These are phyloP conservation scores for Theropithecus gelada DNA, from an alignment of 2,113 vertebrate genomes.

Conservation along the genomic window DNA sequence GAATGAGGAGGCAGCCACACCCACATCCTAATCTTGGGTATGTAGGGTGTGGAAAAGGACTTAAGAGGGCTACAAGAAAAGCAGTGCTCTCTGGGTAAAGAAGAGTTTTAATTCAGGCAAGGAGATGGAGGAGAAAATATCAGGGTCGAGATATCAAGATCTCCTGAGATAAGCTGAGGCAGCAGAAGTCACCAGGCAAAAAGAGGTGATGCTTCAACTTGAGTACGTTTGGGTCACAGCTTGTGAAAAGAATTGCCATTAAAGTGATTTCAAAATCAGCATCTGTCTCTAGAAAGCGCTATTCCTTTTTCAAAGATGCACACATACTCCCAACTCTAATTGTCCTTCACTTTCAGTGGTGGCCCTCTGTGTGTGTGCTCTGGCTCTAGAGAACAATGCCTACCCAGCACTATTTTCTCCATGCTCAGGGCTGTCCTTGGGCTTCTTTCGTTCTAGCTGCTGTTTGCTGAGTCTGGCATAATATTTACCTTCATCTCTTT, in stretches of 20 bases:
- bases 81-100: background rate
- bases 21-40: background rate
- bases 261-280: background rate
- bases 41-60: background rate
- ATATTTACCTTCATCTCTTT: slow-evolving; percentile 30
- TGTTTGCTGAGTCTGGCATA: slow-evolving; percentile 51
- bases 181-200: background rate
- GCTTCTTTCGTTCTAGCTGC: slow-evolving; percentile 10
- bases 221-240: background rate
- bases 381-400: slow-evolving; percentile 32
- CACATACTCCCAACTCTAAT: background rate
- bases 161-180: background rate
- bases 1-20: background rate
- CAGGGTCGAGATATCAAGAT: background rate
- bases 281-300: background rate
- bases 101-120: background rate
- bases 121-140: background rate
- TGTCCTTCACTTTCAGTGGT: background rate
- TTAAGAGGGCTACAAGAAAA: background rate
- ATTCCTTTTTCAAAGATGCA: slow-evolving; percentile 13
- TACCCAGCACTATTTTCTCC: slow-evolving; percentile 59
- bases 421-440: slow-evolving; percentile 36
- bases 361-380: background rate
- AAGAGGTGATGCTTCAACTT: background rate
- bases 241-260: background rate